Base-by-base conservation (phyloP, 1,140 invertebrate genomes). In the Penaeus vannamei region DNA sequence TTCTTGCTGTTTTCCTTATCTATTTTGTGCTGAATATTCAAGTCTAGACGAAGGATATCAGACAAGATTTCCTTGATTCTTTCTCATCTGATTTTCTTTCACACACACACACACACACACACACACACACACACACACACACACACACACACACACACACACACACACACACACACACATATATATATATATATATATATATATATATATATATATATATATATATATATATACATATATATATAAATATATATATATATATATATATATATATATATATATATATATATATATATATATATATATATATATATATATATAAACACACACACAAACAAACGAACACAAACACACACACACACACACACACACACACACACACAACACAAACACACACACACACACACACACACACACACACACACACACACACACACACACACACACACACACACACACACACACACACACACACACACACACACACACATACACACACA, bases 121-220 rank as follows among this genome's bases (percentile, higher is more conserved):
- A 76, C 5, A 76, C 5, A 76, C 5, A 76, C 5, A 76, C 5
- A 76, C 5, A 76, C 5, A 76, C 5, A 76, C 22, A 76, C 22
- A 76, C 22, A 76, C 1, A 76, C 22, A 76, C 22, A 76, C 22
- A 76, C 22, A 76, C 22, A 76, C 22, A 76, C 22, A 76, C 22
- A 76, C 22, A 76, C 5, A 76, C 22, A 76, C 22, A 76, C 22
- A 76, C 22, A 76, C 22, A 76, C 2, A 76, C 22, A 76, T 76
- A 76, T 76, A 76, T 76, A 76, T 76, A 76, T 76, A 76, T 76
- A 76, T 76, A 76, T 76, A 76, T 76, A 76, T 76, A 76, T 76
- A 76, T 76, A 76, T 76, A 76, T 76, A 76, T 76, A 76, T 76
- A 76, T 76, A 76, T 76, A 76, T 76, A 76, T 76, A 76, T 76